Conservation (phyloP, 2,888 invertebrate species). For the Ophioninae sp. region DNA sequence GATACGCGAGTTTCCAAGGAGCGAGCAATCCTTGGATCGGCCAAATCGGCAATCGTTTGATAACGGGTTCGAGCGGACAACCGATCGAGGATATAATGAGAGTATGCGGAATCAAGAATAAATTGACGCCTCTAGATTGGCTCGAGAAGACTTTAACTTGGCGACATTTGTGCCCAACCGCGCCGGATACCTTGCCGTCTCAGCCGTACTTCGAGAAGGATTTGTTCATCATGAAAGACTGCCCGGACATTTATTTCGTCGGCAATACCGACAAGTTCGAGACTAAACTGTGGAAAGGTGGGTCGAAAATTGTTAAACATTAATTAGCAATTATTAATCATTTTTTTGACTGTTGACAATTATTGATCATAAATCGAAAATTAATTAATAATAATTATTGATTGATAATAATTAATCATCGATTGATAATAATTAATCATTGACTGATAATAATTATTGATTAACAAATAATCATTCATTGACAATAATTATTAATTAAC, state of each 20-base stretch:
- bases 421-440: too few species aligned
- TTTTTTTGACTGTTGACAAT: too few species aligned
- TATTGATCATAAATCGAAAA: too few species aligned
- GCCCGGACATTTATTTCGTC: constrained; percentile 94
- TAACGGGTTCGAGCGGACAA: constrained; percentile 88
- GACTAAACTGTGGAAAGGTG: constrained; percentile 87
- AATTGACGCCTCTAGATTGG: constrained; percentile 85
- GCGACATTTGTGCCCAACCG: constrained; percentile 96
- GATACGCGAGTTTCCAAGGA: constrained; percentile 87
- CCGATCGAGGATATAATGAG: constrained; percentile 90
- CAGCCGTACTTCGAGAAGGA: constrained; percentile 93
- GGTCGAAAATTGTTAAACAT: constrained; percentile 40
- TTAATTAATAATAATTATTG: too few species aligned
- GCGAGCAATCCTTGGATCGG: constrained; percentile 91
- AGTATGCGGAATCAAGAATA: constrained; percentile 85
- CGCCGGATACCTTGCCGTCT: constrained; percentile 95
- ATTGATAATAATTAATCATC: too few species aligned
- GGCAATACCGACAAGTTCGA: constrained; percentile 91
- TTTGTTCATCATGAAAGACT: constrained; percentile 92
- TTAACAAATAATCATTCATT: not conserved
- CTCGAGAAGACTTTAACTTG: constrained; percentile 91
- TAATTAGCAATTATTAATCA: too few species aligned
- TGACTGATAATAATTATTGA: not conserved
- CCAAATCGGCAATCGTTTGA: constrained; percentile 71
- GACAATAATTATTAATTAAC: too few species aligned